A percentile compares a stretch with the other conserved stretches of the same genome.
These are phyloP conservation scores for Lithophane ornitopus DNA, from an alignment of 2,888 invertebrate genomes.

Conservation along the genomic window DNA sequence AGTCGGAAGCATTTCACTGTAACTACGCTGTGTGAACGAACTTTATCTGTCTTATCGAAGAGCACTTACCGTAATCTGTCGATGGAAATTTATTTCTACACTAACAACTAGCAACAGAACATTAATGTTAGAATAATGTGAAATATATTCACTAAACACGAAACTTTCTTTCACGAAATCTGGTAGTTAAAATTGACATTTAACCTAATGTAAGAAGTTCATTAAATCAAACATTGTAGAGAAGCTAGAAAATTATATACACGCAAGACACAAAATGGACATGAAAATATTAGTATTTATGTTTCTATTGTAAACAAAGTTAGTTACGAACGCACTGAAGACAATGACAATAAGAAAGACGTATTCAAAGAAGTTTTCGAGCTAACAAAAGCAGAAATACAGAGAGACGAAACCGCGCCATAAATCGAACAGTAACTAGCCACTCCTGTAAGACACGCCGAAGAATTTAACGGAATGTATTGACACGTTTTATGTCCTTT, in stretches of 20 bases:
- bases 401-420: constrained; percentile 76
- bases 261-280: constrained; percentile 35
- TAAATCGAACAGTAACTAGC: constrained; percentile 81
- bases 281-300: constrained; percentile 56
- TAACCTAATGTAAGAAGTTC: constrained; percentile 43
- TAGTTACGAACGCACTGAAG: constrained; percentile 49
- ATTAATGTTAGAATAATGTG: constrained; percentile 67
- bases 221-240: constrained; percentile 60
- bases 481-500: constrained; percentile 83
- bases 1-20: constrained; percentile 74
- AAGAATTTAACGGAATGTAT: constrained; percentile 81
- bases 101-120: constrained; percentile 68
- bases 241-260: constrained; percentile 42
- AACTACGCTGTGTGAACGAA: constrained; percentile 77
- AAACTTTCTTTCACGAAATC: constrained; percentile 57
- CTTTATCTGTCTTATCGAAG: constrained; percentile 80
- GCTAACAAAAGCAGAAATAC: constrained; percentile 72
- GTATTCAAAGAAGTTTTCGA: constrained; percentile 65
- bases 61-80: constrained; percentile 82
- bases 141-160: constrained; percentile 66
- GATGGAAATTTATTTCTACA: constrained; percentile 76
- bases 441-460: constrained; percentile 74
- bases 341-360: constrained; percentile 72
- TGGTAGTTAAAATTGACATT: constrained; percentile 50
- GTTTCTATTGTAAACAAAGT: constrained; percentile 65